A percentile compares a stretch with the other conserved stretches of the same genome.
Evolutionary conservation across 2,113 vertebrate species (phyloP).

Genomic region (Dunckerocampus dactyliophorus): DNA sequence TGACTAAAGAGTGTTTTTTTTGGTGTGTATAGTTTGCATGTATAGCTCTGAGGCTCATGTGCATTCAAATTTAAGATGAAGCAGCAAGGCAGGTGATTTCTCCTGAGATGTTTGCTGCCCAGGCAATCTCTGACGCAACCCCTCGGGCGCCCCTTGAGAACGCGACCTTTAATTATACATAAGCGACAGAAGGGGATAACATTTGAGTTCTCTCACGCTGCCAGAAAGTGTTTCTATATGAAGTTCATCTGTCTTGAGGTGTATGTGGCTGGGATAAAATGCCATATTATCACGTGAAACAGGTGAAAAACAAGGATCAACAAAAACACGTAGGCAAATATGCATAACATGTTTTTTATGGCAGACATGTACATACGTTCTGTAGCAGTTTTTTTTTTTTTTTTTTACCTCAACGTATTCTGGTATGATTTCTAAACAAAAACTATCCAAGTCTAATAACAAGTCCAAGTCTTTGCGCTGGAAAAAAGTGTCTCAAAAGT

Average conservation of each 20-base stretch:
- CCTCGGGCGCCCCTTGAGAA: slow-evolving; percentile 49
- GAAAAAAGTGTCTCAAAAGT: not conserved
- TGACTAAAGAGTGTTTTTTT: slow-evolving; percentile 44
- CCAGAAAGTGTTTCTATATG: slow-evolving; percentile 47
- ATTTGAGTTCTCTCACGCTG: slow-evolving; percentile 53
- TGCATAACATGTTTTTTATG: not conserved
- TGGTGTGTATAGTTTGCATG: slow-evolving; percentile 22
- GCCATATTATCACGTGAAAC: not conserved
- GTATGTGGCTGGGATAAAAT: slow-evolving; percentile 31
- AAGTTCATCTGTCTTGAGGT: slow-evolving; percentile 35
- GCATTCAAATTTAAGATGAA: slow-evolving; percentile 53
- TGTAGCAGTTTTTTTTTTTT: too few relatives aligned
- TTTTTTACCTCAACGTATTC: too few relatives aligned
- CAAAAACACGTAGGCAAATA: too few relatives aligned
- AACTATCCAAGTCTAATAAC: too few relatives aligned
- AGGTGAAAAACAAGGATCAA: too few relatives aligned
- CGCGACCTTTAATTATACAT: slow-evolving; percentile 64
- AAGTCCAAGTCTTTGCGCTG: too few relatives aligned
- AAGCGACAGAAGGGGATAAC: slow-evolving; percentile 59
- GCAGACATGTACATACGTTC: too few relatives aligned
- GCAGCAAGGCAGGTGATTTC: slow-evolving; percentile 62
- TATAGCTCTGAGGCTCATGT: slow-evolving; percentile 28
- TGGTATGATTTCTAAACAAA: too few relatives aligned
- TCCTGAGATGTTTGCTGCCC: slow-evolving; percentile 57
- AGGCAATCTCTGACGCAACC: slow-evolving; percentile 66